These are phyloP conservation scores for Chrysogorgia sp. DNA, from an alignment of 92 coral and sea anemone genomes.

Conservation along the genomic window DNA sequence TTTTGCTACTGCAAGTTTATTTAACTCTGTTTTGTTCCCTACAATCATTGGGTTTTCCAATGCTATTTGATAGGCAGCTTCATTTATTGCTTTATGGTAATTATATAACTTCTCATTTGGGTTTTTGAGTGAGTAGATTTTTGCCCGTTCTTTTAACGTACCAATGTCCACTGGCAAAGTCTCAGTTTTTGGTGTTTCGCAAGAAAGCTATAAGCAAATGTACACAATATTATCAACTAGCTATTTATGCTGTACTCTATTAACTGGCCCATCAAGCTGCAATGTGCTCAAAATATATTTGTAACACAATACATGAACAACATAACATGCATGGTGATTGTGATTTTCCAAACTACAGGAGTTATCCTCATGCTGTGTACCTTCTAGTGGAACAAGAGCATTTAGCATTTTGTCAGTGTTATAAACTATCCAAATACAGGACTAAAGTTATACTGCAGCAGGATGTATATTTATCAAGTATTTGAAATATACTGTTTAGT, in stretches of 20 bases:
- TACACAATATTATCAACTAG: neutral
- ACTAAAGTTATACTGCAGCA: too few relatives aligned
- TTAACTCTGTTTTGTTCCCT: constrained; percentile 51
- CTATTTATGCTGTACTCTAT: neutral
- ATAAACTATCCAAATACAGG: too few relatives aligned
- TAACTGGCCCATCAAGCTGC: neutral
- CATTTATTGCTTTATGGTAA: constrained; percentile 58
- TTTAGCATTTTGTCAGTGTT: too few relatives aligned
- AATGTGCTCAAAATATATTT: too few relatives aligned
- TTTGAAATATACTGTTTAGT: too few relatives aligned
- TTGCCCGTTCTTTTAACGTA: constrained; percentile 9
- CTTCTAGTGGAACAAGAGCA: too few relatives aligned
- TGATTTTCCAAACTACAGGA: too few relatives aligned
- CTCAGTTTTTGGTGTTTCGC: constrained; percentile 24
- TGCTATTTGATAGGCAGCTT: constrained; percentile 59
- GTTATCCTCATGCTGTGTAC: too few relatives aligned
- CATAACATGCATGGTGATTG: too few relatives aligned
- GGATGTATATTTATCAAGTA: too few relatives aligned
- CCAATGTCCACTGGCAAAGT: constrained; percentile 37
- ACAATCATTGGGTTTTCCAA: constrained; percentile 48
- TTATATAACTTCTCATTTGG: constrained; percentile 39
- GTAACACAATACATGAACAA: too few relatives aligned
- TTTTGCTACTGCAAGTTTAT: constrained; percentile 51
- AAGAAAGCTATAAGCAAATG: constrained; percentile 8
- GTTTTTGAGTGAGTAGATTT: constrained; percentile 32